A percentile compares a stretch with the other conserved stretches of the same genome.
Evolutionary conservation across 2,888 invertebrate species (phyloP).

Genomic region (Tortrix viridana): DNA sequence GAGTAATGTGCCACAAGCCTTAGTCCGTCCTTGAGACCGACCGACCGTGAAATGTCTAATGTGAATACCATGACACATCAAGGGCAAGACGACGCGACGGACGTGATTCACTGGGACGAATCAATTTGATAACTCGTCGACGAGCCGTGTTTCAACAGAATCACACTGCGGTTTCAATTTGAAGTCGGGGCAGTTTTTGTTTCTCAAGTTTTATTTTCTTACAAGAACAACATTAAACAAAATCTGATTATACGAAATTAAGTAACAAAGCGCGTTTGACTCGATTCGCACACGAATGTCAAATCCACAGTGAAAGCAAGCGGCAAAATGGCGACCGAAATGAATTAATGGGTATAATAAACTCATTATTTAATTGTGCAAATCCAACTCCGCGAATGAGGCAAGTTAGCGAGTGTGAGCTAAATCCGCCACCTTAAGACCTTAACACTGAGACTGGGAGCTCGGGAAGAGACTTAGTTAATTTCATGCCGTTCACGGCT

Average conservation of each 20-base stretch:
- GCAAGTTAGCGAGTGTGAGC: conserved; percentile 49
- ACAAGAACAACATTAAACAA: background rate
- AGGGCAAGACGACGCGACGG: too few species aligned
- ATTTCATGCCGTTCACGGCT: conserved; percentile 79
- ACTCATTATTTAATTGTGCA: conserved; percentile 60
- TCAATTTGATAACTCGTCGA: too few species aligned
- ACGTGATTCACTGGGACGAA: too few species aligned
- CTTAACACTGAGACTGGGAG: conserved; percentile 46
- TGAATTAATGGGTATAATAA: conserved; percentile 25
- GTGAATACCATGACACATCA: too few species aligned
- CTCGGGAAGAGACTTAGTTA: conserved; percentile 66
- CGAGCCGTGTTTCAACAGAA: too few species aligned
- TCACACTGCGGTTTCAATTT: too few species aligned
- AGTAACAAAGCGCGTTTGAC: background rate
- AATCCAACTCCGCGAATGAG: conserved; percentile 54
- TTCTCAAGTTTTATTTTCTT: too few species aligned
- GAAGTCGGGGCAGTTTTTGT: too few species aligned
- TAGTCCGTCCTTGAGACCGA: too few species aligned
- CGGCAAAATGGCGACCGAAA: conserved; percentile 6
- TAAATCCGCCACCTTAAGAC: conserved; percentile 63
- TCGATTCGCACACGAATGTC: background rate
- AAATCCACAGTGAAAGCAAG: background rate
- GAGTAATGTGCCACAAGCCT: too few species aligned
- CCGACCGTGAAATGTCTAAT: too few species aligned
- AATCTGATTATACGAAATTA: background rate